phyloP scores from a whole-genome alignment of 1,140 invertebrate genomes.

The Bombus superbus region DNA sequence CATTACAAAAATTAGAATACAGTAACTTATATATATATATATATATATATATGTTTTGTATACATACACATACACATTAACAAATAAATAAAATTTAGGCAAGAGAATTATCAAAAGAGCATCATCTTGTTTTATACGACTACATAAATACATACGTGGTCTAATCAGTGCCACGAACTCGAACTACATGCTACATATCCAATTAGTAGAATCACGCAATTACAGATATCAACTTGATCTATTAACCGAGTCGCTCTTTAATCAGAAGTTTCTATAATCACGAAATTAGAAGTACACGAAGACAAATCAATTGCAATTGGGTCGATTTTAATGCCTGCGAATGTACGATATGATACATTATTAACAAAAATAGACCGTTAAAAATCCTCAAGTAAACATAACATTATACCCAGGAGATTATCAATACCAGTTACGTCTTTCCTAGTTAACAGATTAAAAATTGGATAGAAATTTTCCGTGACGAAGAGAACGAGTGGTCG shows the following conservation, averaged over 20 bases:
- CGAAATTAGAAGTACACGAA: too few species aligned
- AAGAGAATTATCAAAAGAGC: neutral
- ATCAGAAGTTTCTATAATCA: too few species aligned
- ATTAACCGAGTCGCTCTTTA: neutral
- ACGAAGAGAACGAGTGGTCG: neutral
- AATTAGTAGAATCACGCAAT: neutral
- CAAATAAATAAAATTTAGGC: neutral
- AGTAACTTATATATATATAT: accelerated
- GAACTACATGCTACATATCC: neutral
- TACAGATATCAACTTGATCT: neutral
- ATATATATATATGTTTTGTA: too few species aligned
- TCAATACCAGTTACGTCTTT: too few species aligned
- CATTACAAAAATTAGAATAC: neutral
- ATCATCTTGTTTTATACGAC: neutral
- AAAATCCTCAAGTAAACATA: too few species aligned
- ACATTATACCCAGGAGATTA: too few species aligned
- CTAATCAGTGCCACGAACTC: neutral
- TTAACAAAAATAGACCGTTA: too few species aligned
- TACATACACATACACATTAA: neutral
- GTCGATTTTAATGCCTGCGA: too few species aligned
- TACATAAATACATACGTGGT: neutral
- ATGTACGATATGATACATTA: too few species aligned
- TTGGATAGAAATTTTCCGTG: neutral
- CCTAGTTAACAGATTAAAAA: neutral
- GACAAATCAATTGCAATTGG: too few species aligned